phyloP scores from a whole-genome alignment of 2,888 invertebrate genomes.

The Drosophila atripex region DNA sequence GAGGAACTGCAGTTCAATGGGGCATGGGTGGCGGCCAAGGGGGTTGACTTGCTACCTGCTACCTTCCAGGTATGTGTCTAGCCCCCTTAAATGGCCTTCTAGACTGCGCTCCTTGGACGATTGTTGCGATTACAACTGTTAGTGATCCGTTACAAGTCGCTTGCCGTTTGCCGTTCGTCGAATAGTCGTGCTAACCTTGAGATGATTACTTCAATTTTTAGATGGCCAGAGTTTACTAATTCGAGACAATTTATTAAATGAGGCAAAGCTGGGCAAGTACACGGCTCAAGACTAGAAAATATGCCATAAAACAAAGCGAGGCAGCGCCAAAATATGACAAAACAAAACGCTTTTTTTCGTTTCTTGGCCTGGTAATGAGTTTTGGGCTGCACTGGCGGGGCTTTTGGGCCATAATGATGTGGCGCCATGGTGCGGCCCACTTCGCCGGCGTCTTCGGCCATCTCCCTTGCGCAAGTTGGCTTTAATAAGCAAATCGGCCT shows the following conservation, averaged over 20 bases:
- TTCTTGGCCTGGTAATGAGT: slow-evolving; percentile 50
- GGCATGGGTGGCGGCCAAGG: background rate
- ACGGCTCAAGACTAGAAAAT: slow-evolving; percentile 27
- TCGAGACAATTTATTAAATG: slow-evolving; percentile 74
- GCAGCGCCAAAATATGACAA: slow-evolving; percentile 42
- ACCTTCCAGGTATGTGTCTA: background rate
- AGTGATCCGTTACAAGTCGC: slow-evolving; percentile 74
- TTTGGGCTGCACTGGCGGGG: slow-evolving; percentile 30
- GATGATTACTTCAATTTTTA: slow-evolving; percentile 72
- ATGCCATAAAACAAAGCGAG: slow-evolving; percentile 52
- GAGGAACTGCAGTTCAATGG: slow-evolving; percentile 33
- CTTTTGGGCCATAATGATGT: slow-evolving; percentile 44
- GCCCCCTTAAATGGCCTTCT: background rate
- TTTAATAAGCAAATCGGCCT: slow-evolving; percentile 71
- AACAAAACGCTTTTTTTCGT: slow-evolving; percentile 22
- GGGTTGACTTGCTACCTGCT: background rate
- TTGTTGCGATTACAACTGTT: slow-evolving; percentile 49
- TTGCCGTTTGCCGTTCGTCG: slow-evolving; percentile 24
- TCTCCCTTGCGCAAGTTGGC: slow-evolving; percentile 59
- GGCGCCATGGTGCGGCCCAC: slow-evolving; percentile 48
- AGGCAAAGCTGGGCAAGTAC: slow-evolving; percentile 61
- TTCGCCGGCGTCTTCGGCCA: slow-evolving; percentile 28
- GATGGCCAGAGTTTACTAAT: slow-evolving; percentile 55
- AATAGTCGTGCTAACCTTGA: slow-evolving; percentile 79
- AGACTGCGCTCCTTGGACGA: background rate